Percentiles rank a stretch among this genome's conserved stretches.
Conservation (phyloP, 1,140 invertebrate genomes). For the Coboldia fuscipes region DNA sequence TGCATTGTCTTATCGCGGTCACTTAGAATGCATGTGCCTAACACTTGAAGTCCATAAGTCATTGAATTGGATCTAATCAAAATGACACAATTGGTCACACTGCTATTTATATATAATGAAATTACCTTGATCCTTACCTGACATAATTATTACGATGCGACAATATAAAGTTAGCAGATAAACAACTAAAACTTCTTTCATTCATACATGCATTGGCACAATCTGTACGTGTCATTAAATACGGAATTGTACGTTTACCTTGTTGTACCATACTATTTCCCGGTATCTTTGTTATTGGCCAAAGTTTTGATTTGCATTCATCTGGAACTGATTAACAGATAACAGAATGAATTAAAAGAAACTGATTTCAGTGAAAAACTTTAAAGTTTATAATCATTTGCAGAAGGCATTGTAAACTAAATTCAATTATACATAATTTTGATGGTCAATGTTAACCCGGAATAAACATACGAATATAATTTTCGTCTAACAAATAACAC, state of each 20-base stretch:
- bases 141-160: conserved; percentile 17
- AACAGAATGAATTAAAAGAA: no score
- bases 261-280: conserved; percentile 24
- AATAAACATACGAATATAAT: no score
- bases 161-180: conserved; percentile 23
- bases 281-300: conserved; percentile 25
- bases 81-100: no score
- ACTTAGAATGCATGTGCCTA: conserved; percentile 32
- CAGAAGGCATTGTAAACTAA: not conserved
- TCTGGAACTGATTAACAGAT: conserved; percentile 21
- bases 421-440: not conserved
- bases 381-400: not conserved
- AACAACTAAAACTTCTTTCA: conserved; percentile 22
- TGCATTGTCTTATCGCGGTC: conserved; percentile 32
- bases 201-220: conserved; percentile 25
- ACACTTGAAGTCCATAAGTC: no score
- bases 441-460: no score
- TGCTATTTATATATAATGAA: no score
- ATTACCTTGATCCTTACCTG: no score
- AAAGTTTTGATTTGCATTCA: conserved; percentile 18
- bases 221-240: conserved; percentile 21
- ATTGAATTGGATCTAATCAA: no score
- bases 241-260: conserved; percentile 22
- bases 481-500: no score
- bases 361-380: not conserved